A percentile compares a stretch with the other conserved stretches of the same genome.
Conservation (phyloP, 2,888 invertebrate genomes). For the Drosophila lutescens region DNA sequence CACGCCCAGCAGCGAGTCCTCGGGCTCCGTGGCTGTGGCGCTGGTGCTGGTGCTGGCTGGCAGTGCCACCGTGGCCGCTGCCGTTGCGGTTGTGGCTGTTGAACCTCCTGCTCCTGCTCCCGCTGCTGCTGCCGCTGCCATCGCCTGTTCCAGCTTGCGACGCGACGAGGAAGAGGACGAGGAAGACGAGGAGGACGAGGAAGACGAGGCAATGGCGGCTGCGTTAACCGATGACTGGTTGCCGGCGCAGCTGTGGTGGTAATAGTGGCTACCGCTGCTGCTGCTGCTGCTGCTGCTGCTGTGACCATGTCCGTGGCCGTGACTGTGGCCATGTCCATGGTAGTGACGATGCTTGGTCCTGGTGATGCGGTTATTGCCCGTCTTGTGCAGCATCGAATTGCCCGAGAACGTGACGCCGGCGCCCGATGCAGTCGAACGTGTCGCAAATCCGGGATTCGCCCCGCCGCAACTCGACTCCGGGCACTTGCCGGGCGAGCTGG, state of each 20-base stretch:
- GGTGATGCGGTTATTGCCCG: slow-evolving; percentile 82
- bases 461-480: slow-evolving; percentile 23
- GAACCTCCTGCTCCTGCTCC: slow-evolving; percentile 10
- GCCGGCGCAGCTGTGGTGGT: slow-evolving; percentile 21
- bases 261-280: slow-evolving; percentile 19
- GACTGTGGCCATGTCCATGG: slow-evolving; percentile 82
- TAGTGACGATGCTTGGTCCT: slow-evolving; percentile 82
- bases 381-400: slow-evolving; percentile 78
- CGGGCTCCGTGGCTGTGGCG: slow-evolving; percentile 54
- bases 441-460: slow-evolving; percentile 21
- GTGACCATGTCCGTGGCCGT: slow-evolving; percentile 78
- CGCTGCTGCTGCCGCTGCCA: slow-evolving; percentile 22
- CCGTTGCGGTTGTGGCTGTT: slow-evolving; percentile 10
- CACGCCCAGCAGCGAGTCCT: slow-evolving; percentile 77
- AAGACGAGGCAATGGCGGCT: slow-evolving; percentile 5
- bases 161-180: slow-evolving; percentile 23
- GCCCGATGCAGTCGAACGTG: slow-evolving; percentile 19
- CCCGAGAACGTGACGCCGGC: slow-evolving; percentile 29
- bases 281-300: slow-evolving; percentile 8
- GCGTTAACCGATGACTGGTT: slow-evolving; percentile 15
- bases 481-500: slow-evolving; percentile 20
- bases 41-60: not conserved
- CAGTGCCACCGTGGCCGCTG: slow-evolving; percentile 34
- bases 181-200: slow-evolving; percentile 6
- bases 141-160: slow-evolving; percentile 35